Base-by-base conservation (phyloP, 1,140 invertebrate species). In the Drosophila nigromelanica region DNA sequence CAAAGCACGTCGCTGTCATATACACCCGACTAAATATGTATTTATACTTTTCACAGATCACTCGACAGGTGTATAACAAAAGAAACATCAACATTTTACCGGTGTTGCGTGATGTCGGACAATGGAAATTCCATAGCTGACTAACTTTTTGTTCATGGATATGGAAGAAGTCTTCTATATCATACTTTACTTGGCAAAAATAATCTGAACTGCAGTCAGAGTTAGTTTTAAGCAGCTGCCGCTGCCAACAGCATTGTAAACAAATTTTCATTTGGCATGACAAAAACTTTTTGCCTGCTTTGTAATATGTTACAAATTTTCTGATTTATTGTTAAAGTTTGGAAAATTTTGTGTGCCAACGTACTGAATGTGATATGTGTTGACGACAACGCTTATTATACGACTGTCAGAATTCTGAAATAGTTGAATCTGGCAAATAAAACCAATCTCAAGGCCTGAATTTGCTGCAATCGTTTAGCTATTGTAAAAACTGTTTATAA, bases 261-360 rank as follows among this genome's bases (percentile, higher is more conserved):
- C 82, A 78, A 87, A 87, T 85, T 85, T 87, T 66, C 66, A 75
- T 78, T 78, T 56, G 69, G 62, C 18, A 52, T 67, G 42, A 66
- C 67, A 42, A 30, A 87, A 80, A 78, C 43, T 86, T 63, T 79
- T 45, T 52, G 69, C 43, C 59, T 48, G 51, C 52, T 35, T 21
- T 68, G 77, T 72, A 76, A 78, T 78, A 78, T 70, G 76, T 73
- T 60, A 63, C 71, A 81, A 87, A 87, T 78, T 76, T 70, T 72
- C 50, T 74, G 66, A 74, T 74, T 74, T 73, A 69, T 73, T 56
- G 50, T 69, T 35, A 69, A 73, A 73, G 50, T 69, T 73, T 61
- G 10, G 43, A 14, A 14, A 33, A 56, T 54, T 56, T 73, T 60
- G 30, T 54, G 63, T 21, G 6, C 43, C 54, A 62, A 73, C 56